Evolutionary conservation across 2,888 invertebrate genomes (phyloP).

Genomic region (Spialia ferax): DNA sequence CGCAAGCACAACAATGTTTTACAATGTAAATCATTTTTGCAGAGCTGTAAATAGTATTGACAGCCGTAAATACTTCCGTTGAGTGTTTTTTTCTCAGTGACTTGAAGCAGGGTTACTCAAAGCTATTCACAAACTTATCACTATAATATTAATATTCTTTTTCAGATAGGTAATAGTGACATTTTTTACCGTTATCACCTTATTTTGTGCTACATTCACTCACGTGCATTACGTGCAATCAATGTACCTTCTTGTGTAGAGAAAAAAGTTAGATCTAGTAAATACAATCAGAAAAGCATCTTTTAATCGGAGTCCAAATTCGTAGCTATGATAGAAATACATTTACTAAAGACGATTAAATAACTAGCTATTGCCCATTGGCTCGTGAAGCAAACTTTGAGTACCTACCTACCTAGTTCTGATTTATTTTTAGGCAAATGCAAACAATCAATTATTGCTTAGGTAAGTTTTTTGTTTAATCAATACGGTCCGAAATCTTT

Average conservation of each 20-base stretch:
- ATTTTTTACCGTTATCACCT: no score
- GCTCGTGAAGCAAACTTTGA: neutral
- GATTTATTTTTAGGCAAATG: neutral
- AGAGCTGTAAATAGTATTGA: neutral
- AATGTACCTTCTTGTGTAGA: no score
- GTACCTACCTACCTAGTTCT: no score
- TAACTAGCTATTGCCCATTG: neutral
- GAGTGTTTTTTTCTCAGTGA: neutral
- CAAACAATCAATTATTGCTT: no score
- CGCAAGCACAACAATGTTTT: neutral
- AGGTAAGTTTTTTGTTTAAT: no score
- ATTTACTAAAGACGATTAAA: neutral
- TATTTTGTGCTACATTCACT: no score
- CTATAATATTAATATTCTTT: neutral
- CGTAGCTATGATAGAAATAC: neutral
- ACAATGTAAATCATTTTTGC: neutral
- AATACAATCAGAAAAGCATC: no score
- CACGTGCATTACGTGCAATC: no score
- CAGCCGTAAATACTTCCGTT: neutral
- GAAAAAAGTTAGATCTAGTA: no score
- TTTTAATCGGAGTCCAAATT: no score
- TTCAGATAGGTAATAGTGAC: no score
- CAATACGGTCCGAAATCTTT: no score
- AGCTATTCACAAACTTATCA: neutral
- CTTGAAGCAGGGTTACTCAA: neutral